Percentiles rank a stretch among this genome's conserved stretches.
Conservation (phyloP, 2,797 vertebrate genomes). For the Otolemur crassicaudatus region DNA sequence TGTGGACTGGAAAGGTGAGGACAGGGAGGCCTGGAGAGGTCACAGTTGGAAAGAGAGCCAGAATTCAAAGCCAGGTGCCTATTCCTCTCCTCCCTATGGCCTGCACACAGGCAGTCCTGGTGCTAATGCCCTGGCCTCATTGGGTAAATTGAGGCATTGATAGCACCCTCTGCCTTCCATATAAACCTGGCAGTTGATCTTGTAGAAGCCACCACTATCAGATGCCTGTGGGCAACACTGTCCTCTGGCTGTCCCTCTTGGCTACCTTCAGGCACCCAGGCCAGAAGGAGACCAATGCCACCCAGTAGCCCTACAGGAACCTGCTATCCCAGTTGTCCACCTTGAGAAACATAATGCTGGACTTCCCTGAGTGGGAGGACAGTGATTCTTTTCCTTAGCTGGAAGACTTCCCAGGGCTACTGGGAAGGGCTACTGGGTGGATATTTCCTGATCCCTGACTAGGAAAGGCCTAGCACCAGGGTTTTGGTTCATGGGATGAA, state of each 20-base stretch:
- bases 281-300: background rate
- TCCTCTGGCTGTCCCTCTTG: background rate
- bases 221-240: background rate
- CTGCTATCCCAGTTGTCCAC: background rate
- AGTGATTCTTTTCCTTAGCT: background rate
- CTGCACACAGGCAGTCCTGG: background rate
- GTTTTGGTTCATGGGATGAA: background rate
- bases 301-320: background rate
- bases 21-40: background rate
- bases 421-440: background rate
- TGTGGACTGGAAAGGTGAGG: background rate
- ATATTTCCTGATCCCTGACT: background rate
- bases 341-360: background rate
- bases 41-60: background rate
- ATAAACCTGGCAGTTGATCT: background rate
- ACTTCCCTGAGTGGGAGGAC: background rate
- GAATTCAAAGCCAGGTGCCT: background rate
- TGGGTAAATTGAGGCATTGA: background rate
- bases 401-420: background rate
- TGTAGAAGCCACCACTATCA: background rate
- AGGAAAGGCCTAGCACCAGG: background rate
- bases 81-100: accelerated
- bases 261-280: background rate
- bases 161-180: background rate
- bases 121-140: background rate